phyloP scores from a whole-genome alignment of 2,797 vertebrate genomes.

The Gallinago solitaria region DNA sequence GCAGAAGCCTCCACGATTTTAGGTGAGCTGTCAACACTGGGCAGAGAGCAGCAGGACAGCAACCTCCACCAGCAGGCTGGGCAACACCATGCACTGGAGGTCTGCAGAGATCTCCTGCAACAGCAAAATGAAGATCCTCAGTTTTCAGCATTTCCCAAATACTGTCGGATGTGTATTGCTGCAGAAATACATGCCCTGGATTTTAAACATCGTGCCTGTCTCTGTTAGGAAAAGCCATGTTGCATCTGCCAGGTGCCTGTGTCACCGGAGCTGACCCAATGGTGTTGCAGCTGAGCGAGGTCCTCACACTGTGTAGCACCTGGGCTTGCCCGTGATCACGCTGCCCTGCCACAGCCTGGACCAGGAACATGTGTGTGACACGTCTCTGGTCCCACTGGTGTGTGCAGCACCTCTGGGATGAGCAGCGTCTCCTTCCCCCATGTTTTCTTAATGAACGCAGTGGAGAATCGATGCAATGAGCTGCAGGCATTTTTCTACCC shows the following conservation, averaged over 20 bases:
- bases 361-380: rapidly evolving
- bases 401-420: rapidly evolving
- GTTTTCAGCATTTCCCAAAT: not conserved
- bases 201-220: rapidly evolving
- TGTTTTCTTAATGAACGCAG: not conserved
- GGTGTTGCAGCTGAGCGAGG: not conserved
- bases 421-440: rapidly evolving
- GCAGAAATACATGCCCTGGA: not conserved
- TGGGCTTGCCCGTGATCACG: not conserved
- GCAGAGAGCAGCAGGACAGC: not conserved
- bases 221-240: not conserved
- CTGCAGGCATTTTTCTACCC: not conserved
- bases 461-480: not conserved
- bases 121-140: not conserved
- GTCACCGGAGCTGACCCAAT: not conserved
- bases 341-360: rapidly evolving
- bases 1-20: not conserved
- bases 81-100: not conserved
- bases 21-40: not conserved
- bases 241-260: not conserved
- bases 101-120: not conserved
- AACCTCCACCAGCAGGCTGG: rapidly evolving
- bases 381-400: not conserved
- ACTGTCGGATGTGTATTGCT: not conserved
- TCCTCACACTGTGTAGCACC: not conserved